These are phyloP conservation scores for Minunthozetes semirufus DNA, from an alignment of 2,888 invertebrate genomes.

Conservation along the genomic window DNA sequence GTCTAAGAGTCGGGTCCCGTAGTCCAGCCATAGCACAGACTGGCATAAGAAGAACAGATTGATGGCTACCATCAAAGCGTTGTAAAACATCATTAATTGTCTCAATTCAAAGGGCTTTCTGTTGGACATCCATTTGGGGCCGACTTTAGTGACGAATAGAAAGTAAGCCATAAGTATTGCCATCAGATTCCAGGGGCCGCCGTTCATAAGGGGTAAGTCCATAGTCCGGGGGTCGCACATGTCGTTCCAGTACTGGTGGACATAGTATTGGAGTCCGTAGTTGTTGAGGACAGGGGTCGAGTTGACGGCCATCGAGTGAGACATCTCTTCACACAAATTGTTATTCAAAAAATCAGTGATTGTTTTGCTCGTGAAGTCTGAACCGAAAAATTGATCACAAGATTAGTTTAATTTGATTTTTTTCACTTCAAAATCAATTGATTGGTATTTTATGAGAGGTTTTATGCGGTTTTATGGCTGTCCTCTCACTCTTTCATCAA, in stretches of 20 bases:
- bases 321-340: too few species aligned
- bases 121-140: slow-evolving; percentile 17
- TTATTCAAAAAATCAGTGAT: too few species aligned
- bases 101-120: slow-evolving; percentile 25
- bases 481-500: background rate
- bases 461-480: background rate
- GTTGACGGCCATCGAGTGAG: too few species aligned
- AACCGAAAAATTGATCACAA: too few species aligned
- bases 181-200: slow-evolving; percentile 30
- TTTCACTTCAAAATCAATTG: too few species aligned
- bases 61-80: background rate
- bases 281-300: background rate
- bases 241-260: slow-evolving; percentile 25
- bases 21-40: slow-evolving; percentile 31
- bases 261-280: slow-evolving; percentile 1
- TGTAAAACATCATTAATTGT: slow-evolving; percentile 27
- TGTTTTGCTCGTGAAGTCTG: too few species aligned
- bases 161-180: slow-evolving; percentile 10
- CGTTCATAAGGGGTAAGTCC: slow-evolving; percentile 24
- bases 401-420: too few species aligned
- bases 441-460: background rate
- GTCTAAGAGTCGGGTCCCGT: slow-evolving; percentile 10
- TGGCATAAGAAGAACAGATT: slow-evolving; percentile 30
- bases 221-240: slow-evolving; percentile 21
- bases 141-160: slow-evolving; percentile 15